Evolutionary conservation across 1,140 invertebrate genomes (phyloP), one percentile per base, ranked within the genome.

Genomic region (Rhynchophorus ferrugineus): DNA sequence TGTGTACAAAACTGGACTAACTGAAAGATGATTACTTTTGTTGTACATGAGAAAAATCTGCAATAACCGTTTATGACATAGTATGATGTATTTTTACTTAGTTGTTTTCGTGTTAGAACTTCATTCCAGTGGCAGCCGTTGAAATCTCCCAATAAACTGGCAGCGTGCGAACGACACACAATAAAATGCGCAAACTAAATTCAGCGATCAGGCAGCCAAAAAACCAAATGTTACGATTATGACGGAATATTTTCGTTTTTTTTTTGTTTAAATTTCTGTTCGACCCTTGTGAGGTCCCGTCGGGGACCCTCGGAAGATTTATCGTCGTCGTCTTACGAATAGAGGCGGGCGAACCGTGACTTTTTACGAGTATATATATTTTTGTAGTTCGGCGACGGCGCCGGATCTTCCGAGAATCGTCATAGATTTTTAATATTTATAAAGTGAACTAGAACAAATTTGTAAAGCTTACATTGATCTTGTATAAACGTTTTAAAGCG

Each of bases 401-500:
- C n/a, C n/a, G n/a, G n/a, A n/a, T n/a, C n/a, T n/a, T n/a, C n/a
- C n/a, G n/a, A n/a, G n/a, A n/a, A n/a, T n/a, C n/a, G n/a, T n/a
- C n/a, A n/a, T n/a, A n/a, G n/a, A n/a, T n/a, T n/a, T n/a, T n/a
- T n/a, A n/a, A n/a, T n/a, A n/a, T n/a, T n/a, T n/a, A n/a, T n/a
- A n/a, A n/a, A n/a, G n/a, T n/a, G n/a, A n/a, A n/a, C n/a, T 63
- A 61, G 58, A 50, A 58, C 44, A 52, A 62, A 61, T 62, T 59
- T 63, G 61, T 62, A 61, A 67, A 62, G 64, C 64, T 64, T 66
- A 61, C 48, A 60, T 53, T 44, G 54, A 54, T 58, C 51, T 58
- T 66, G 63, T 68, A 65, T 64, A 67, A 68, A 65, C 62, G 62
- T 66, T 66, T 59, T 61, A 65, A 64, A 57, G 63, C 66, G 63